Base-by-base conservation (phyloP, 2,888 invertebrate genomes). In the Proisotoma minuta region DNA sequence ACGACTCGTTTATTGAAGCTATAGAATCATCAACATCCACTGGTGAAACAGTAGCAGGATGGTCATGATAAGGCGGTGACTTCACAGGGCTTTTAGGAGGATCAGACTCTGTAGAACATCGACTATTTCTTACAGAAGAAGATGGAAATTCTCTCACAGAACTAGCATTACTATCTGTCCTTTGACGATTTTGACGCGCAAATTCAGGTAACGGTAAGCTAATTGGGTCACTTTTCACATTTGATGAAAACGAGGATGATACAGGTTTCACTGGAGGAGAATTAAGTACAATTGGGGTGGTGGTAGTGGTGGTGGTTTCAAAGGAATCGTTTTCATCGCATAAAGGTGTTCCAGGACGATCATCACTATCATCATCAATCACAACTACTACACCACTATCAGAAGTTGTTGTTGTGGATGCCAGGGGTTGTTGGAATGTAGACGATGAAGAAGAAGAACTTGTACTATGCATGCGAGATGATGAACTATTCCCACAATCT, bases 201-300 rank as follows among this genome's bases (percentile, higher is more conserved):
- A 94, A 94, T 79, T 89, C 87, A 43, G 94, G 94, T 74, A 94
- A 80, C 23, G 94, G 93, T 75, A 94, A 81, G 75, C 88, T 87
- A 78, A 93, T 83, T 29, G 91, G 84, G 64, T 78, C 83, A 77
- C 15, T 49, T 43, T 60, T 66, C 15, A 43, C 59, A 29, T 51
- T 48, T 26, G 59, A 24, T 52, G 62, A 64, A 62, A 28, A 52
- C 18, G 52, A 28, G 8, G 28, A 22, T n/a, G 52, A 28, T n/a
- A 15, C 5, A 47, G 8, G 5, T 8, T 10, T 47, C 5, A 47
- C 8, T 10, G 47, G 51, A 40, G 28, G 51, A 29, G 51, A 28
- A 29, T 40, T 60, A 43, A 43, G 18, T n/a, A n/a, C n/a, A 12
- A 27, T 27, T 26, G 48, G 29, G 26, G 43, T 47, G 18, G 50